These are phyloP conservation scores for Phortica magna DNA, from an alignment of 2,888 invertebrate species.

Conservation along the genomic window DNA sequence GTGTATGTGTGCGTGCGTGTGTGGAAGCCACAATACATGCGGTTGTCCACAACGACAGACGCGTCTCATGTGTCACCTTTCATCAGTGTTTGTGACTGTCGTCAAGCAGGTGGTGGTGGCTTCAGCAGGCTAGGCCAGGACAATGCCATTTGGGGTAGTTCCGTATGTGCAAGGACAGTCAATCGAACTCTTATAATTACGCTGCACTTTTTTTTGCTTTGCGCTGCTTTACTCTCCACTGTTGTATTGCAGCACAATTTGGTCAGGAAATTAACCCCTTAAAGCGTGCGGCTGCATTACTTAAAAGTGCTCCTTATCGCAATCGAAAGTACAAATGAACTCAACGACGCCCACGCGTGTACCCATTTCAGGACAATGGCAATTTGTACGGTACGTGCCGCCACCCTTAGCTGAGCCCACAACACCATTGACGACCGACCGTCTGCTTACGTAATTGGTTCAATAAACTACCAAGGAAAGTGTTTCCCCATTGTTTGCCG, in stretches of 20 bases:
- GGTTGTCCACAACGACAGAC: constrained; percentile 46
- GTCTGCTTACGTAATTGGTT: constrained; percentile 66
- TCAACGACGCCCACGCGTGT: constrained; percentile 37
- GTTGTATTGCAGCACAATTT: background rate
- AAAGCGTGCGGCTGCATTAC: background rate
- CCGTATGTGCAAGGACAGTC: constrained; percentile 3
- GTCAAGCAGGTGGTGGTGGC: constrained; percentile 36
- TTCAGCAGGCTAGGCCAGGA: constrained; percentile 37
- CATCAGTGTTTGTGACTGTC: constrained; percentile 20
- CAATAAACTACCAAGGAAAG: constrained; percentile 62
- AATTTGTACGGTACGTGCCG: background rate
- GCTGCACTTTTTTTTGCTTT: constrained; percentile 13
- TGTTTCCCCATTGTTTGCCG: constrained; percentile 56
- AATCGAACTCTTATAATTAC: background rate
- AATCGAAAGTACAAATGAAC: constrained; percentile 7
- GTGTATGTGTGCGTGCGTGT: constrained; percentile 37
- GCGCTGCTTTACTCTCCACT: background rate
- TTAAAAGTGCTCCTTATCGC: background rate
- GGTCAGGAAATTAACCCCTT: background rate
- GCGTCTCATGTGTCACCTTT: constrained; percentile 48
- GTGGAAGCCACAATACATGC: constrained; percentile 68
- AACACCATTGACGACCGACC: background rate
- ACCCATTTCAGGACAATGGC: constrained; percentile 20
- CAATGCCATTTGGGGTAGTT: constrained; percentile 59
- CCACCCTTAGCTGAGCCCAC: background rate